These are phyloP conservation scores for Trichonephila clavipes DNA, from an alignment of 1,140 invertebrate species.

Conservation along the genomic window DNA sequence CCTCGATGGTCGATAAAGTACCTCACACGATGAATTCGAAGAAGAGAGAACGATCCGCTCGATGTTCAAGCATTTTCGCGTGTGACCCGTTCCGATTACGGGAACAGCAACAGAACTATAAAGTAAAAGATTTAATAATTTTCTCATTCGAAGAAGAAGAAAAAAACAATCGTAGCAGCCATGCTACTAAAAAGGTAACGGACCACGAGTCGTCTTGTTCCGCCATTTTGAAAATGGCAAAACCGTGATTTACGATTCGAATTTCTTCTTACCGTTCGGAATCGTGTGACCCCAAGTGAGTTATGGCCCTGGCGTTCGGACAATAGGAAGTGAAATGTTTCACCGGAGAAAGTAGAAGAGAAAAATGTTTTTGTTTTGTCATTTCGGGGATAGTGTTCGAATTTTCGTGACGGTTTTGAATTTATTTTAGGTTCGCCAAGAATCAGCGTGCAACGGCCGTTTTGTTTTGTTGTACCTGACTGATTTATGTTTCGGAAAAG, in stretches of 20 bases:
- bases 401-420: too few species aligned
- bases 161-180: too few species aligned
- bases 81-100: not conserved
- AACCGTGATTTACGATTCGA: not conserved
- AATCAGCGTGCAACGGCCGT: too few species aligned
- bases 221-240: conserved; percentile 31
- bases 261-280: not conserved
- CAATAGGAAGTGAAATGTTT: conserved; percentile 5
- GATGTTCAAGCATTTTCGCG: not conserved
- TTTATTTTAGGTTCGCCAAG: too few species aligned
- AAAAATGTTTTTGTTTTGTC: too few species aligned
- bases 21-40: not conserved
- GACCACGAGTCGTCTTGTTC: conserved; percentile 1
- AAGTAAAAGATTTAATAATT: not conserved
- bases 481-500: too few species aligned
- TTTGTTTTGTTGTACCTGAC: too few species aligned
- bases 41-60: not conserved
- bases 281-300: conserved; percentile 13
- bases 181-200: conserved; percentile 6
- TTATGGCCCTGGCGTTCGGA: not conserved
- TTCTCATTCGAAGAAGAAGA: not conserved
- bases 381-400: too few species aligned
- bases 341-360: not conserved
- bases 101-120: not conserved
- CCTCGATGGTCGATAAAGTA: not conserved